phyloP scores from a whole-genome alignment of 2,113 vertebrate genomes.

The Bufo gargarizans region DNA sequence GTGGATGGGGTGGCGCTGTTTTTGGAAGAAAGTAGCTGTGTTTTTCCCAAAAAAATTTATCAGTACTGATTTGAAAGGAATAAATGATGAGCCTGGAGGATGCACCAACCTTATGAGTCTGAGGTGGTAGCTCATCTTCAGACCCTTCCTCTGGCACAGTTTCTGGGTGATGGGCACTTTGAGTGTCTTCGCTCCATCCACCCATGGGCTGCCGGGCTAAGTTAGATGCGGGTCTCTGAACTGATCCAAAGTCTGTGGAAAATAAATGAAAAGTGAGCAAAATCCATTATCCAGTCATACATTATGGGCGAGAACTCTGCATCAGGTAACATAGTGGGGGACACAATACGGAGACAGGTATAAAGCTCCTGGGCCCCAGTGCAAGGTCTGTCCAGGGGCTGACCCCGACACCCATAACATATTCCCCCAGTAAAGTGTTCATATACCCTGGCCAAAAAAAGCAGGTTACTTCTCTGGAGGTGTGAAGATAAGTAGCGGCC shows the following conservation, averaged over 20 bases:
- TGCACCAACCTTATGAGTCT: slow-evolving; percentile 85
- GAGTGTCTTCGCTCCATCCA: slow-evolving; percentile 90
- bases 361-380: too few species aligned
- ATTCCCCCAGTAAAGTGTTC: too few species aligned
- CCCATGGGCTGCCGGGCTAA: slow-evolving; percentile 87
- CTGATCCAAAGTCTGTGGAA: slow-evolving; percentile 72
- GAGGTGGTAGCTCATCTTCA: slow-evolving; percentile 91
- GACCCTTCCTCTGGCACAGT: slow-evolving; percentile 90
- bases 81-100: background rate
- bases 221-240: slow-evolving; percentile 76
- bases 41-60: background rate
- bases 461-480: too few species aligned
- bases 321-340: too few species aligned
- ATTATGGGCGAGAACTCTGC: background rate
- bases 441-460: too few species aligned
- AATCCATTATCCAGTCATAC: background rate
- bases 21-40: background rate
- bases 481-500: too few species aligned
- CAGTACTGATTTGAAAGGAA: background rate
- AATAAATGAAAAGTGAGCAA: background rate
- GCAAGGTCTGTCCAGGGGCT: background rate
- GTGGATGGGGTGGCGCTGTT: too few species aligned
- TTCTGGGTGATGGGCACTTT: slow-evolving; percentile 79
- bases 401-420: too few species aligned
- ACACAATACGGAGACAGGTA: too few species aligned